phyloP scores from a whole-genome alignment of 2,888 invertebrate species.

The Philonicus albiceps region DNA sequence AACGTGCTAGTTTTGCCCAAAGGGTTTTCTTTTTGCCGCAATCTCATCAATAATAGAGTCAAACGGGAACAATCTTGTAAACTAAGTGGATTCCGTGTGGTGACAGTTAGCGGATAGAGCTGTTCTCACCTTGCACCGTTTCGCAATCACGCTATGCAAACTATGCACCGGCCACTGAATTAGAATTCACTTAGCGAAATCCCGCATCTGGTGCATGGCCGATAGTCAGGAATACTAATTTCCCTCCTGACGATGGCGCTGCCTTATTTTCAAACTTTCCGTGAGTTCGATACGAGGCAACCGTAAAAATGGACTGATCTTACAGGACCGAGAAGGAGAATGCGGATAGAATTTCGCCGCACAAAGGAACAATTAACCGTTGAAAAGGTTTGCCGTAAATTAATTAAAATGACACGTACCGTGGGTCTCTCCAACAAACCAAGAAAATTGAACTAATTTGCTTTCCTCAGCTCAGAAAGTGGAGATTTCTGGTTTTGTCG shows the following conservation, averaged over 20 bases:
- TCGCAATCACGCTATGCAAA: not conserved
- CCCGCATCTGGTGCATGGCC: not conserved
- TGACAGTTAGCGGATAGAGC: not conserved
- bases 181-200: not conserved
- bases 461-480: not conserved
- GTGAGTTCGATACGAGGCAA: not conserved
- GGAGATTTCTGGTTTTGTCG: not conserved
- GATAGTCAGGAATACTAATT: conserved; percentile 7
- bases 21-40: conserved; percentile 3
- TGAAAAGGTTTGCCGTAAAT: not conserved
- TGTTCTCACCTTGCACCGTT: not conserved
- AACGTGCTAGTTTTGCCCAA: not conserved
- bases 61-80: not conserved
- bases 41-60: not conserved
- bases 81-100: not conserved
- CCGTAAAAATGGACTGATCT: not conserved
- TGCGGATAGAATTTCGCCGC: not conserved
- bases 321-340: not conserved
- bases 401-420: not conserved
- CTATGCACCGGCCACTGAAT: not conserved
- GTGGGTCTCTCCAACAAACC: not conserved
- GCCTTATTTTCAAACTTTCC: not conserved
- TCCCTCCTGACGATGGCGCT: not conserved
- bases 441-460: conserved; percentile 15
- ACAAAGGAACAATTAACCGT: not conserved